Evolutionary conservation across 1,140 invertebrate genomes (phyloP).

Genomic region (Vanessa atalanta): DNA sequence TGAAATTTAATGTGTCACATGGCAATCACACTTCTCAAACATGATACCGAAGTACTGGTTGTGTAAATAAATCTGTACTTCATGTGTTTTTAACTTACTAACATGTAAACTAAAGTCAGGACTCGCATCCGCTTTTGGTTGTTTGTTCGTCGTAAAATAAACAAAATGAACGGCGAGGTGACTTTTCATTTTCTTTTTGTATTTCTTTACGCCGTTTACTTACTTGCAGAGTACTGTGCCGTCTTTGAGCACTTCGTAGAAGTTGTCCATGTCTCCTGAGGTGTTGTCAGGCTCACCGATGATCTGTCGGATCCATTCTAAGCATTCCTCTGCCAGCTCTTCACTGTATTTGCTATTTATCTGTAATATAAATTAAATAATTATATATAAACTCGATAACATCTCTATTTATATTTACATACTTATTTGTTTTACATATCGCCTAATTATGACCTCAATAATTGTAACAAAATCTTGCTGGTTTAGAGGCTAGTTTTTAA

Average conservation of each 20-base stretch:
- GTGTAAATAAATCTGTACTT: too few relatives aligned
- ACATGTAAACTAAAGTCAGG: too few relatives aligned
- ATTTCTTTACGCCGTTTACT: slow-evolving; percentile 40
- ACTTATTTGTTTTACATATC: too few relatives aligned
- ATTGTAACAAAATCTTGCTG: too few relatives aligned
- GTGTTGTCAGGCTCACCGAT: slow-evolving; percentile 90
- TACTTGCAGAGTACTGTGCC: slow-evolving; percentile 93
- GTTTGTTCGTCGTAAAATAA: not conserved
- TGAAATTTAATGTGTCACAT: too few relatives aligned
- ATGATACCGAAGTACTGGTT: too few relatives aligned
- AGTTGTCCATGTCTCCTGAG: slow-evolving; percentile 94
- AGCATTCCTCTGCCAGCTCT: slow-evolving; percentile 92
- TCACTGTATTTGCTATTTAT: slow-evolving; percentile 98
- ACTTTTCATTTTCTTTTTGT: not conserved
- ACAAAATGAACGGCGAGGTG: not conserved
- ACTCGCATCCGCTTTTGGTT: not conserved
- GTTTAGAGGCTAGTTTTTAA: too few relatives aligned
- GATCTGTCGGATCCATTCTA: slow-evolving; percentile 94
- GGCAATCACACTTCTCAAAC: too few relatives aligned
- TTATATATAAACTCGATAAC: not conserved
- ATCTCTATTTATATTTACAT: too few relatives aligned
- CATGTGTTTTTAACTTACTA: too few relatives aligned
- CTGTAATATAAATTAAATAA: slow-evolving; percentile 82
- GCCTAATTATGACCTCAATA: too few relatives aligned
- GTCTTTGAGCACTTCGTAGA: slow-evolving; percentile 93